Conservation (phyloP, 1,140 invertebrate species). For the Drosophila truncata region DNA sequence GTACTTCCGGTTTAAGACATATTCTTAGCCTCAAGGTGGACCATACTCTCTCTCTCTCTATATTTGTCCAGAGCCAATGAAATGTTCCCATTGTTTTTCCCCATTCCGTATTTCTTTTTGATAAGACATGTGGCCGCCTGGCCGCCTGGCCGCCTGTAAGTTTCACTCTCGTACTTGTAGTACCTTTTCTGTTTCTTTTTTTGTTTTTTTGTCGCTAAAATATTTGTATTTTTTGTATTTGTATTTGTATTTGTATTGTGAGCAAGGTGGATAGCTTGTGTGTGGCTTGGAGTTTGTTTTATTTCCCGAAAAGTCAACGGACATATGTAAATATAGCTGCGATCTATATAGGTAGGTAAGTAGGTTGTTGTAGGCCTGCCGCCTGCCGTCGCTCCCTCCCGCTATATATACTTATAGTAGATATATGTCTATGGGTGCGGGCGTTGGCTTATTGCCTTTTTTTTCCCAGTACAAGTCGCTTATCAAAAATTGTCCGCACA, state of each 20-base stretch:
- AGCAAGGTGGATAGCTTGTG: slow-evolving; percentile 45
- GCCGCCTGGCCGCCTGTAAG: slow-evolving; percentile 32
- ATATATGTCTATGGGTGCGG: slow-evolving; percentile 63
- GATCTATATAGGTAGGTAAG: slow-evolving; percentile 68
- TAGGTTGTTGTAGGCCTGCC: slow-evolving; percentile 32
- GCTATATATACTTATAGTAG: not conserved
- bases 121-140: slow-evolving; percentile 50
- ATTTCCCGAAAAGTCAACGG: slow-evolving; percentile 77
- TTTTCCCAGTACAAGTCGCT: slow-evolving; percentile 55
- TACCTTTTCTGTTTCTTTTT: slow-evolving; percentile 20
- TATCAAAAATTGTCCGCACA: slow-evolving; percentile 60
- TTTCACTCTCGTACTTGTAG: slow-evolving; percentile 33
- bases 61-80: slow-evolving; percentile 54
- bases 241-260: slow-evolving; percentile 69
- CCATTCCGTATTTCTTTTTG: slow-evolving; percentile 23
- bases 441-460: slow-evolving; percentile 67
- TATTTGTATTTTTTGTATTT: slow-evolving; percentile 76
- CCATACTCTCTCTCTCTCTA: slow-evolving; percentile 29
- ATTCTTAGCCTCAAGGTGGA: slow-evolving; percentile 7
- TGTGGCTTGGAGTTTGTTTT: slow-evolving; percentile 52
- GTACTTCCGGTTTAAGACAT: not conserved
- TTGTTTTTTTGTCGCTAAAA: slow-evolving; percentile 65
- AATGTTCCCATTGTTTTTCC: slow-evolving; percentile 30
- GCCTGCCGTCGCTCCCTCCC: not conserved
- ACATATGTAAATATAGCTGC: slow-evolving; percentile 75